phyloP scores from a whole-genome alignment of 2,888 invertebrate species.

The Creontiades dilutus region DNA sequence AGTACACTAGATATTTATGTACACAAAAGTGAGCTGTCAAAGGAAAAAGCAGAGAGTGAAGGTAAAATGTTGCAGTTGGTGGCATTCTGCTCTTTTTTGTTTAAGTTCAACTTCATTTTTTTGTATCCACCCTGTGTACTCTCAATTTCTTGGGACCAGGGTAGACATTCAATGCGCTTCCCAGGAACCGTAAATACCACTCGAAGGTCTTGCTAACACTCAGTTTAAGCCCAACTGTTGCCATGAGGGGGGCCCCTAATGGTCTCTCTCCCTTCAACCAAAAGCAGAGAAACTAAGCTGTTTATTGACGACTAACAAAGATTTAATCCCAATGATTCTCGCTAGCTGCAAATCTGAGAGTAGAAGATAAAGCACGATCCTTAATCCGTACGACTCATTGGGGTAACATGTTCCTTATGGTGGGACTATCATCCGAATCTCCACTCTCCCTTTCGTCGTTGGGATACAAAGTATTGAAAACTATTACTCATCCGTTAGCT shows the following conservation, averaged over 20 bases:
- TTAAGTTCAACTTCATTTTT: too few relatives aligned
- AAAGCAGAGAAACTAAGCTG: slow-evolving; percentile 35
- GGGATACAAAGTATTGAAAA: too few relatives aligned
- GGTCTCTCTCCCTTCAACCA: slow-evolving; percentile 1
- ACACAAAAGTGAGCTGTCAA: too few relatives aligned
- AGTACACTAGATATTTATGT: too few relatives aligned
- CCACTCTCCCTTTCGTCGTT: too few relatives aligned
- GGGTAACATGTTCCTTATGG: slow-evolving; percentile 56
- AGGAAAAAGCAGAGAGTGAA: too few relatives aligned
- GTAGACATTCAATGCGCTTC: background rate
- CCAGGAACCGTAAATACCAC: background rate
- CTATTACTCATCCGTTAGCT: too few relatives aligned
- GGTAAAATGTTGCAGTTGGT: too few relatives aligned
- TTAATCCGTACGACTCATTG: slow-evolving; percentile 22
- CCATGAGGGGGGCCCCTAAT: background rate
- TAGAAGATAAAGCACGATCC: slow-evolving; percentile 44
- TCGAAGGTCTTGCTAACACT: background rate
- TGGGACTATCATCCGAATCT: background rate
- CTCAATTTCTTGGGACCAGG: too few relatives aligned
- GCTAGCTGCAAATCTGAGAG: slow-evolving; percentile 28
- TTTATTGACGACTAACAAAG: slow-evolving; percentile 60
- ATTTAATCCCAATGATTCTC: slow-evolving; percentile 51
- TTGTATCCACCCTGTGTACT: too few relatives aligned
- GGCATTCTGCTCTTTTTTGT: too few relatives aligned
- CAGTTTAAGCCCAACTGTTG: background rate